Evolutionary conservation across 2,888 invertebrate genomes (phyloP).

Genomic region (Hemicrepidius hirtus): DNA sequence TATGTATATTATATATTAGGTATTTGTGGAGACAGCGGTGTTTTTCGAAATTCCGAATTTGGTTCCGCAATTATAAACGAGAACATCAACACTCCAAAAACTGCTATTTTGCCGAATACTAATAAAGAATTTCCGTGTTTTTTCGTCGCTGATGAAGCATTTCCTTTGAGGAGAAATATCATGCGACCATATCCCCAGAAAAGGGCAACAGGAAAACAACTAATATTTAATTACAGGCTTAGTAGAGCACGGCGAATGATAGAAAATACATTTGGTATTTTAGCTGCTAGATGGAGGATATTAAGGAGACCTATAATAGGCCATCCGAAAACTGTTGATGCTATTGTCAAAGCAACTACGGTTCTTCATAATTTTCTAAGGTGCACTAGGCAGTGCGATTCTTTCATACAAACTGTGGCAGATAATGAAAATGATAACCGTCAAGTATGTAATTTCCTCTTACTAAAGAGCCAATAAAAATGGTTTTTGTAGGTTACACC

Average conservation of each 20-base stretch:
- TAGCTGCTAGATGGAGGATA: slow-evolving; percentile 19
- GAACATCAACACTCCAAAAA: slow-evolving; percentile 24
- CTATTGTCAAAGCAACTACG: slow-evolving; percentile 4
- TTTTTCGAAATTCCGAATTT: slow-evolving; percentile 43
- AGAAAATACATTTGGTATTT: slow-evolving; percentile 28
- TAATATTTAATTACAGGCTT: slow-evolving; percentile 20
- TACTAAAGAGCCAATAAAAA: too few species aligned
- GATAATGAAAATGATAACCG: slow-evolving; percentile 1
- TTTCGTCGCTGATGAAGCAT: slow-evolving; percentile 44
- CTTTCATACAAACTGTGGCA: too few species aligned
- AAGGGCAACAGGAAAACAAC: slow-evolving; percentile 1
- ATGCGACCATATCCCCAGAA: slow-evolving; percentile 36
- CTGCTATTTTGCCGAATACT: slow-evolving; percentile 27
- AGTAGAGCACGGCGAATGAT: slow-evolving; percentile 13
- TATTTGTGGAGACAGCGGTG: slow-evolving; percentile 46
- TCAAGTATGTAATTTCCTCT: not conserved
- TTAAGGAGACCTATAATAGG: slow-evolving; percentile 23
- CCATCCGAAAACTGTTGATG: not conserved
- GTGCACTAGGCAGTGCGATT: not conserved
- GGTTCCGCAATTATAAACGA: slow-evolving; percentile 34
- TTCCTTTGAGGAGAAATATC: too few species aligned
- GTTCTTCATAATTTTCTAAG: slow-evolving; percentile 21
- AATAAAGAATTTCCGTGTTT: slow-evolving; percentile 23
- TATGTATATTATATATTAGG: not conserved
- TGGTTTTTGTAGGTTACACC: not conserved